A percentile compares a stretch with the other conserved stretches of the same genome.
phyloP scores from a whole-genome alignment of 2,113 vertebrate genomes.

The Psittacula cyanocephala region DNA sequence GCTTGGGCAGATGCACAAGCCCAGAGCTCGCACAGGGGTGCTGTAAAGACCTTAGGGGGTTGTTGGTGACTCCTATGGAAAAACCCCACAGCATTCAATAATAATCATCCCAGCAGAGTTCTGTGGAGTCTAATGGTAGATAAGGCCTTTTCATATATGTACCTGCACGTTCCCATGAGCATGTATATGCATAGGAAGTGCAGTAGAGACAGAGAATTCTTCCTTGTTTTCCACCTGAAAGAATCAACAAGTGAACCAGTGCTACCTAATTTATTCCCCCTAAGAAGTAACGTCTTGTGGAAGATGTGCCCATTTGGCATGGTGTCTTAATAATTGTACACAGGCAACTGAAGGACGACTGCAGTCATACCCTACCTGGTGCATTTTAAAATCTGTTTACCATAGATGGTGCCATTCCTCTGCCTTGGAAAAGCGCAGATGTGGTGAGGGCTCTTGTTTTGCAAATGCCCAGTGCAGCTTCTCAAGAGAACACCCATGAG shows the following conservation, averaged over 20 bases:
- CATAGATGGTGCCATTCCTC: not conserved
- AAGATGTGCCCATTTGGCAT: not conserved
- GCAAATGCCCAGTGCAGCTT: not conserved
- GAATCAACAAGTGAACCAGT: not conserved
- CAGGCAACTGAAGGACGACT: not conserved
- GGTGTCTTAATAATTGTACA: not conserved
- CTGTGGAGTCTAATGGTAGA: not conserved
- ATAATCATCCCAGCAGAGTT: not conserved
- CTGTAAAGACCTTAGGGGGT: not conserved
- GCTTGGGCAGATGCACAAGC: not conserved
- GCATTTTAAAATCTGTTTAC: not conserved
- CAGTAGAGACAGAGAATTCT: not conserved
- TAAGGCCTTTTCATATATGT: not conserved
- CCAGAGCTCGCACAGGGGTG: rapidly evolving
- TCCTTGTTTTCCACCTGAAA: not conserved
- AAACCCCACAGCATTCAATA: not conserved
- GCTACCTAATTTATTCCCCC: not conserved
- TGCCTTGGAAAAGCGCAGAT: not conserved
- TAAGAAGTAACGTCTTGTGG: not conserved
- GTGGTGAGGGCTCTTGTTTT: not conserved
- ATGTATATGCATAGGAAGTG: not conserved
- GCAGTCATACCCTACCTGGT: not conserved
- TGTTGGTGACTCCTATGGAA: not conserved
- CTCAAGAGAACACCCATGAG: not conserved
- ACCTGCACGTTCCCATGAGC: not conserved